phyloP scores from a whole-genome alignment of 2,888 invertebrate species.

The Ormyrus thymus region DNA sequence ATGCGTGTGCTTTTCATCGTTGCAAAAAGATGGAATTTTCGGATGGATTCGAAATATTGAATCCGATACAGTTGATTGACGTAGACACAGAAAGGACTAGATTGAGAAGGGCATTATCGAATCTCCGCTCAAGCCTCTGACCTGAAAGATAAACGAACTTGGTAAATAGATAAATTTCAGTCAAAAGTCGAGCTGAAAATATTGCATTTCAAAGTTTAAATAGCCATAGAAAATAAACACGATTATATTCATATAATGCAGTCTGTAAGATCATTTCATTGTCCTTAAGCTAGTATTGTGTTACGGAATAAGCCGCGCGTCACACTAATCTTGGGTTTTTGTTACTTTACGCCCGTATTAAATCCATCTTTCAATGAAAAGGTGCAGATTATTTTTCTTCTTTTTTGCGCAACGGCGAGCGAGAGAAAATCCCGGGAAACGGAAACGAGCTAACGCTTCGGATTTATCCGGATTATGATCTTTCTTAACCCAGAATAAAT shows the following conservation, averaged over 20 bases:
- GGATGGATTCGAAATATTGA: too few relatives aligned
- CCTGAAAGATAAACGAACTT: too few relatives aligned
- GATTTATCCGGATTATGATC: conserved; percentile 42
- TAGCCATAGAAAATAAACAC: neutral
- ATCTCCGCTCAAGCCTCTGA: too few relatives aligned
- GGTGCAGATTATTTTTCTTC: conserved; percentile 39
- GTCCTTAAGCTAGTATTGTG: conserved; percentile 11
- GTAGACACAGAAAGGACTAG: too few relatives aligned
- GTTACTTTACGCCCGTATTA: conserved; percentile 21
- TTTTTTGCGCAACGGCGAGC: neutral
- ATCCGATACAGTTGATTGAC: too few relatives aligned
- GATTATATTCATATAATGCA: neutral
- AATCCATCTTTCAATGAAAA: conserved; percentile 41
- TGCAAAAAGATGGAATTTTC: too few relatives aligned
- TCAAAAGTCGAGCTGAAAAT: too few relatives aligned
- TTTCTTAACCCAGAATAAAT: neutral
- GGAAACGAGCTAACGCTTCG: conserved; percentile 23
- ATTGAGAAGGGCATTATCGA: too few relatives aligned
- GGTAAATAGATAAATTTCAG: too few relatives aligned
- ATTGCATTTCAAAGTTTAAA: too few relatives aligned
- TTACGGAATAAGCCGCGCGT: conserved; percentile 23
- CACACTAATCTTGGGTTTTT: conserved; percentile 13
- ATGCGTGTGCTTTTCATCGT: too few relatives aligned
- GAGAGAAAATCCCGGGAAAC: conserved; percentile 15
- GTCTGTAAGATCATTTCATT: conserved; percentile 29